These are phyloP conservation scores for Leptodactylus fallax DNA, from an alignment of 2,797 vertebrate genomes.

Conservation along the genomic window DNA sequence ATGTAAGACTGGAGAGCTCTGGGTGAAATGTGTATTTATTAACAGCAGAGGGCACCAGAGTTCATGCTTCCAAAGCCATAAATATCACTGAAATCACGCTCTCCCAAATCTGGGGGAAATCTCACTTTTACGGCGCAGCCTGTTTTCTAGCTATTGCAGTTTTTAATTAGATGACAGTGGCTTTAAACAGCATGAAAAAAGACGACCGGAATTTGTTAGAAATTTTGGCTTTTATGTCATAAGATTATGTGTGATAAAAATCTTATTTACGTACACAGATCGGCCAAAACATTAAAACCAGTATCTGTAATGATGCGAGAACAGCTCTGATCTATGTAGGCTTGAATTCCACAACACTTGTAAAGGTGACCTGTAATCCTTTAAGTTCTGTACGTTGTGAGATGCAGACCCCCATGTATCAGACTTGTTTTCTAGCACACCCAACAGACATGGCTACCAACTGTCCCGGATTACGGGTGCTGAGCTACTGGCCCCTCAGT, in stretches of 20 bases:
- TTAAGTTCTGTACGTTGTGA: too few relatives aligned
- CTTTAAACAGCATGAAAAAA: neutral
- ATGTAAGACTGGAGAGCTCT: neutral
- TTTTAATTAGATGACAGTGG: neutral
- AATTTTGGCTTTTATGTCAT: neutral
- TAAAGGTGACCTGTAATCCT: too few relatives aligned
- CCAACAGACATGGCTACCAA: too few relatives aligned
- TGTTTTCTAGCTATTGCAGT: neutral
- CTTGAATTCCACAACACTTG: too few relatives aligned
- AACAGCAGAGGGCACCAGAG: constrained; percentile 58
- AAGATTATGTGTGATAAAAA: neutral
- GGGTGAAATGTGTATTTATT: constrained; percentile 42
- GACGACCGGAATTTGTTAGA: neutral
- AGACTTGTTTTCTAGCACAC: too few relatives aligned
- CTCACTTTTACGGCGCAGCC: neutral
- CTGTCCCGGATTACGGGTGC: too few relatives aligned
- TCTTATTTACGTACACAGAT: too few relatives aligned
- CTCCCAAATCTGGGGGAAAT: neutral
- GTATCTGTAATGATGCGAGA: too few relatives aligned
- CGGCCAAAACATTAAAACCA: too few relatives aligned
- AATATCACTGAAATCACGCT: constrained; percentile 9
- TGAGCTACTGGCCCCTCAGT: too few relatives aligned
- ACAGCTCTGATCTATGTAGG: too few relatives aligned
- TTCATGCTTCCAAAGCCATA: constrained; percentile 31
- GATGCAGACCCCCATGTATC: too few relatives aligned